phyloP scores from a whole-genome alignment of 2,888 invertebrate species.

The Sympetrum striolatum region DNA sequence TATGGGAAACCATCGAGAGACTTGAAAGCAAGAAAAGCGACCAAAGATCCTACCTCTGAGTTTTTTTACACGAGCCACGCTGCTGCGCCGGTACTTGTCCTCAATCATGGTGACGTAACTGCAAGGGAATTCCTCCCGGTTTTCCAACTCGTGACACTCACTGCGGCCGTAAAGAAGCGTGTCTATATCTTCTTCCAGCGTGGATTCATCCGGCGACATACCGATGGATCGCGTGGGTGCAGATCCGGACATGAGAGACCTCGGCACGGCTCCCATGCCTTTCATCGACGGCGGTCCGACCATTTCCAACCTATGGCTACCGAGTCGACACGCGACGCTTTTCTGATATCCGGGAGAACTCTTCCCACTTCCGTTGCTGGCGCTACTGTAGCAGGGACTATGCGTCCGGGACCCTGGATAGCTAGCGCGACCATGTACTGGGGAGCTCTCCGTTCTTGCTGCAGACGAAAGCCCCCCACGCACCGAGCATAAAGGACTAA shows the following conservation, averaged over 20 bases:
- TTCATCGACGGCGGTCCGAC: conserved; percentile 4
- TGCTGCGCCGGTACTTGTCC: conserved; percentile 49
- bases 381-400: conserved; percentile 49
- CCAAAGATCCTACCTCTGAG: conserved; percentile 47
- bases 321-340: conserved; percentile 45
- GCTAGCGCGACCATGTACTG: conserved; percentile 47
- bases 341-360: conserved; percentile 49
- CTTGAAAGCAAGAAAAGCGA: neutral
- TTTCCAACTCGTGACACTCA: conserved; percentile 28
- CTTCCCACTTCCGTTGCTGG: conserved; percentile 49
- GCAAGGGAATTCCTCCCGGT: conserved; percentile 47
- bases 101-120: conserved; percentile 50
- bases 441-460: conserved; percentile 33
- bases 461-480: neutral
- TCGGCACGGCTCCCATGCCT: conserved; percentile 1
- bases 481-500: conserved; percentile 17
- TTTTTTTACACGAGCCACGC: conserved; percentile 50
- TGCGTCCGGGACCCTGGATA: conserved; percentile 50
- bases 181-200: conserved; percentile 54
- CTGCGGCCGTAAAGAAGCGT: conserved; percentile 52
- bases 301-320: conserved; percentile 35
- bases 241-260: conserved; percentile 5
- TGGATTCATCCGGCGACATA: conserved; percentile 33
- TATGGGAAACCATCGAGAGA: neutral
- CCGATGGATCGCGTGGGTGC: neutral